These are phyloP conservation scores for Nesometra sesokonis DNA, from an alignment of 35 echinoderm and acorn worm species.

Conservation along the genomic window DNA sequence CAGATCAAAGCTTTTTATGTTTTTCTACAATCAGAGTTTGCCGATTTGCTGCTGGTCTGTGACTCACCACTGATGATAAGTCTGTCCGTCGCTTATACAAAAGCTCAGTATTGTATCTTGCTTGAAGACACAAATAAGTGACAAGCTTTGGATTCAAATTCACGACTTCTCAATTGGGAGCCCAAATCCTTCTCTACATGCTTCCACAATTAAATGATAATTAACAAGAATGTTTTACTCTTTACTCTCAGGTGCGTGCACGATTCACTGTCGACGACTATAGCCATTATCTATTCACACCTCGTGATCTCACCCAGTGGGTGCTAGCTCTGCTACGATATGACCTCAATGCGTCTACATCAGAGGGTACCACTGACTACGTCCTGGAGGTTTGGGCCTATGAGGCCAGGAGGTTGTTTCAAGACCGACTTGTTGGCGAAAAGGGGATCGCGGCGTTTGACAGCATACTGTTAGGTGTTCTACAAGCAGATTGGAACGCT, in stretches of 20 bases:
- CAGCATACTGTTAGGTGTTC: conserved; percentile 55
- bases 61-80: no score
- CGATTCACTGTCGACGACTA: conserved; percentile 90
- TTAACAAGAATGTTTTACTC: not conserved
- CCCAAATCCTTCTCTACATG: no score
- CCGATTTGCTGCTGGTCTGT: no score
- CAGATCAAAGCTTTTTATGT: no score
- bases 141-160: no score
- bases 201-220: no score
- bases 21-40: no score
- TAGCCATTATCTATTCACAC: conserved; percentile 96
- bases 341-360: conserved; percentile 54
- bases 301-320: conserved; percentile 93
- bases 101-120: no score
- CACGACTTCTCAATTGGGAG: no score
- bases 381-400: conserved; percentile 93
- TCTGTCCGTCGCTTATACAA: no score
- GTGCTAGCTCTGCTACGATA: conserved; percentile 78
- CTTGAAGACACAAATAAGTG: no score
- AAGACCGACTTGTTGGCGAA: conserved; percentile 73
- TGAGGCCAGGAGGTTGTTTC: conserved; percentile 72
- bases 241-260: conserved; percentile 41
- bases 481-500: conserved; percentile 95
- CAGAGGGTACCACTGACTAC: conserved; percentile 70
- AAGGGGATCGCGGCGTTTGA: conserved; percentile 71